These are phyloP conservation scores for Cotesia chilonis DNA, from an alignment of 1,140 invertebrate species.

Conservation along the genomic window DNA sequence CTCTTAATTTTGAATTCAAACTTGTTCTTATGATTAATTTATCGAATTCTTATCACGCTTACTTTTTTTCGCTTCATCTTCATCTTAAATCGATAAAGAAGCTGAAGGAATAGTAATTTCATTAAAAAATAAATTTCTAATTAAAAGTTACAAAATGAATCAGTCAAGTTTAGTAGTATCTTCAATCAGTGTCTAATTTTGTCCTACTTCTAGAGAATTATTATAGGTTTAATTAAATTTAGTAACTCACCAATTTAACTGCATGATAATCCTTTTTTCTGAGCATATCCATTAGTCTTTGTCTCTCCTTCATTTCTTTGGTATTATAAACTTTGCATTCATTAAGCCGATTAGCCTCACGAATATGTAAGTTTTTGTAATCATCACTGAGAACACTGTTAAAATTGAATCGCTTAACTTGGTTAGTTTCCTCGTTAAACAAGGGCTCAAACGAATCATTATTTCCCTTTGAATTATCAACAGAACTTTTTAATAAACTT, in stretches of 20 bases:
- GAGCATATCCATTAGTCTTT: constrained; percentile 50
- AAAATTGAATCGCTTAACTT: constrained; percentile 43
- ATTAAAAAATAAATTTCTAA: no score
- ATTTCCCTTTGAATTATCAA: no score
- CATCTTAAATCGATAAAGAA: no score
- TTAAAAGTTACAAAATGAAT: no score
- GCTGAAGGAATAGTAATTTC: no score
- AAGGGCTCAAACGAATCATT: neutral
- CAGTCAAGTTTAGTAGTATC: neutral
- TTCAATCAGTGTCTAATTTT: constrained; percentile 12
- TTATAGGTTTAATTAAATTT: constrained; percentile 22
- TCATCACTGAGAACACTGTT: constrained; percentile 52
- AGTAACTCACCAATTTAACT: constrained; percentile 51
- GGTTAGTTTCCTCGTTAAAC: constrained; percentile 10
- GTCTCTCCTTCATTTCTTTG: constrained; percentile 53
- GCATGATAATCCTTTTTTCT: constrained; percentile 48
- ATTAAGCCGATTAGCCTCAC: constrained; percentile 26
- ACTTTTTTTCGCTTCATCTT: no score
- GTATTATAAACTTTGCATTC: constrained; percentile 51
- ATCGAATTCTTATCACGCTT: no score
- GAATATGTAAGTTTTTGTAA: constrained; percentile 45
- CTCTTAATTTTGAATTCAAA: no score
- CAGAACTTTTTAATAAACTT: constrained; percentile 5
- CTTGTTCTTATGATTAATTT: no score
- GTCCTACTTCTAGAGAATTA: neutral